These are phyloP conservation scores for Stercorarius parasiticus DNA, from an alignment of 2,113 vertebrate genomes.

Conservation along the genomic window DNA sequence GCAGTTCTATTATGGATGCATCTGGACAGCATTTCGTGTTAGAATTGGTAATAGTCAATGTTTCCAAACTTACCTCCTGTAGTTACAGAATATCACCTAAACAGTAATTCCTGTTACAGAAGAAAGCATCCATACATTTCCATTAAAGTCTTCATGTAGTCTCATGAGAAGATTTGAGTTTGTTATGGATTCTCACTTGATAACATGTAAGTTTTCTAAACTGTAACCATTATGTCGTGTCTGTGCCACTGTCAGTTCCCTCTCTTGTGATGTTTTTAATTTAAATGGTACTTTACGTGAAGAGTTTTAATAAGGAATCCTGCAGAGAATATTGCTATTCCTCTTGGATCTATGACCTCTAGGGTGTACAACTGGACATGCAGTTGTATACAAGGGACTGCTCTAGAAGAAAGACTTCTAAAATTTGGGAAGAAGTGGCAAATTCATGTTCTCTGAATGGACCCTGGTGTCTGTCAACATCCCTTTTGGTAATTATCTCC, in stretches of 20 bases:
- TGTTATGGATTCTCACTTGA: background rate
- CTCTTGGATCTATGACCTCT: background rate
- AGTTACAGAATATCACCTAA: background rate
- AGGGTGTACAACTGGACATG: background rate
- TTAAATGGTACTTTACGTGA: background rate
- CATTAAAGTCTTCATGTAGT: background rate
- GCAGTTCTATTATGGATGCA: background rate
- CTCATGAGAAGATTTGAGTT: background rate
- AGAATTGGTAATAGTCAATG: background rate
- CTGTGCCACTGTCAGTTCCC: background rate
- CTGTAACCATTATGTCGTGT: background rate
- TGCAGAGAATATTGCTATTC: background rate
- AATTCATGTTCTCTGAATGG: background rate
- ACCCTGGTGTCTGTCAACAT: background rate
- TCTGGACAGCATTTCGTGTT: background rate
- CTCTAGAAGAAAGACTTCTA: background rate
- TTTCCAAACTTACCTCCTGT: slow-evolving; percentile 32
- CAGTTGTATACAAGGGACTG: background rate
- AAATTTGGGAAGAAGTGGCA: background rate
- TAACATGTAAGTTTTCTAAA: background rate
- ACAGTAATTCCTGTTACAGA: background rate
- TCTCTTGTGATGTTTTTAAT: background rate
- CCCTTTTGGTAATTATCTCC: background rate
- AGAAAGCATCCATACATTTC: background rate
- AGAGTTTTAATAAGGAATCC: background rate